Conservation (phyloP, 2,113 vertebrate genomes). For the Merops nubicus region DNA sequence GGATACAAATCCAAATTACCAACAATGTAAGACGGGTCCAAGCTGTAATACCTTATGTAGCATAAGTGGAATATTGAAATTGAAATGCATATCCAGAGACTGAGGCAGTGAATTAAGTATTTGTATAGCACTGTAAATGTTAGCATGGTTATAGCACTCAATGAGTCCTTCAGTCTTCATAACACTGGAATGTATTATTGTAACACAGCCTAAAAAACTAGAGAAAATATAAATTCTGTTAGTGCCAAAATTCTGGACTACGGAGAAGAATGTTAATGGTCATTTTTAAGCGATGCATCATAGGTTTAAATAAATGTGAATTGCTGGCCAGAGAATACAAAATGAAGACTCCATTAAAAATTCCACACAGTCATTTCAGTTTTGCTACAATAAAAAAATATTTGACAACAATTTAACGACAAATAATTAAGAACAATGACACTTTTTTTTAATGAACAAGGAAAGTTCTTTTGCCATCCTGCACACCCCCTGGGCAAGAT, state of each 20-base stretch:
- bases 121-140: neutral
- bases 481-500: accelerated
- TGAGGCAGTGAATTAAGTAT: neutral
- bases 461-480: neutral
- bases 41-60: neutral
- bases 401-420: neutral
- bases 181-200: neutral
- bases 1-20: neutral
- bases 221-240: neutral
- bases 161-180: neutral
- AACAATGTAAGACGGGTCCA: neutral
- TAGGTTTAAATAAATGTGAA: neutral
- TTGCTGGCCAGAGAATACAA: neutral
- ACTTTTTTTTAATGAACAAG: neutral
- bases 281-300: neutral
- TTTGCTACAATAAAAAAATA: neutral
- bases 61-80: neutral
- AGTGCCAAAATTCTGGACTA: neutral
- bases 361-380: neutral
- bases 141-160: neutral
- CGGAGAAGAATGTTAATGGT: neutral
- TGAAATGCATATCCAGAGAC: neutral
- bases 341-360: neutral
- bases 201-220: neutral
- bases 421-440: neutral